Evolutionary conservation across 2,113 vertebrate species (phyloP).

Genomic region (Trichomycterus rosablanca): DNA sequence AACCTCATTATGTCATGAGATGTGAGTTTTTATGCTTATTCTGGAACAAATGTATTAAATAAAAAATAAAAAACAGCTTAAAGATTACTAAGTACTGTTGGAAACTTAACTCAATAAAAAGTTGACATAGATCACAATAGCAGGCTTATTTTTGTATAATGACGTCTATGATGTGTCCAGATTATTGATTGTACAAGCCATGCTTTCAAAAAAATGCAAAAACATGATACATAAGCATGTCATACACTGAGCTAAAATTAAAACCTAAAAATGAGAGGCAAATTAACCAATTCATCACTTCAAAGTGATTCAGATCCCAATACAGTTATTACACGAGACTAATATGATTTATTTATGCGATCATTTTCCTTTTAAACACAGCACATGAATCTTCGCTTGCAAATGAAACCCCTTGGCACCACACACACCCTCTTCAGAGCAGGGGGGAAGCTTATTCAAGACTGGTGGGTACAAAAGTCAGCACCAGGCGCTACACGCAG

Average conservation of each 20-base stretch:
- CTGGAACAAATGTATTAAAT: neutral
- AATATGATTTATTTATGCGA: conserved; percentile 63
- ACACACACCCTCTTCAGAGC: conserved; percentile 27
- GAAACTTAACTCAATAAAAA: too few species aligned
- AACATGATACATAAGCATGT: neutral
- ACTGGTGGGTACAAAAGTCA: conserved; percentile 64
- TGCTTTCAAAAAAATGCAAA: neutral
- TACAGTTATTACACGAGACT: conserved; percentile 57
- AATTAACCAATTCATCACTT: conserved; percentile 52
- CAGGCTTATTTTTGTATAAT: too few species aligned
- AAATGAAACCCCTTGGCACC: conserved; percentile 39
- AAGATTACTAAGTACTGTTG: too few species aligned
- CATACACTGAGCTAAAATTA: conserved; percentile 22
- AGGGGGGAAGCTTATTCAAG: conserved; percentile 65
- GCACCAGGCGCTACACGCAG: conserved; percentile 61
- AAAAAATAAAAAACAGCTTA: too few species aligned
- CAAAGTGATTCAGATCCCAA: conserved; percentile 53
- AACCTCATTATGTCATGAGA: too few species aligned
- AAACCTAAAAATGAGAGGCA: conserved; percentile 31
- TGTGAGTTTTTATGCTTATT: neutral
- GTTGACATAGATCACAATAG: too few species aligned
- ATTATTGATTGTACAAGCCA: too few species aligned
- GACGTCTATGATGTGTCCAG: too few species aligned
- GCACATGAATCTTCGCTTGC: conserved; percentile 62
- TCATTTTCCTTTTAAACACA: conserved; percentile 59